Conservation (phyloP, 2,113 vertebrate species). For the Fulica atra region DNA sequence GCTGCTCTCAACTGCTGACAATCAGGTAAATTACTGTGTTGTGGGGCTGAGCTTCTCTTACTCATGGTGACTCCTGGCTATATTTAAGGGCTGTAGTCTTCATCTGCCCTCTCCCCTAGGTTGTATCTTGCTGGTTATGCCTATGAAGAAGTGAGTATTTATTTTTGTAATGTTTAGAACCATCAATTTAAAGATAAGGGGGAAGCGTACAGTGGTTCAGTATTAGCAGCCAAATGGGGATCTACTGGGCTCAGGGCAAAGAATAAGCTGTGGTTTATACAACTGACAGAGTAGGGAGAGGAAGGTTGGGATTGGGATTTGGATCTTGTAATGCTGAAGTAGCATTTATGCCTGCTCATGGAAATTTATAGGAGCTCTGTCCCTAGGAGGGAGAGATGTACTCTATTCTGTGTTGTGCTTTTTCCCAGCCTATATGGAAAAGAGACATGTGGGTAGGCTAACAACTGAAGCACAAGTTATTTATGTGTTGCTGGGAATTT, state of each 20-base stretch:
- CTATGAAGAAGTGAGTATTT: not conserved
- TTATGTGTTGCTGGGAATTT: not conserved
- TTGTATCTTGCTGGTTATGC: not conserved
- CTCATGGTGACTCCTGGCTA: not conserved
- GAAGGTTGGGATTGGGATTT: not conserved
- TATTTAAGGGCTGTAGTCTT: not conserved
- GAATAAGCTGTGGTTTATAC: not conserved
- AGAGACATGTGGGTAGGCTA: not conserved
- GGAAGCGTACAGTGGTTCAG: not conserved
- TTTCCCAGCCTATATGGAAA: not conserved
- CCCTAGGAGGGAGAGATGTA: not conserved
- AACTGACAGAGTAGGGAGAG: not conserved
- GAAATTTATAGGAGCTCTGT: not conserved
- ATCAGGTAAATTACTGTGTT: not conserved
- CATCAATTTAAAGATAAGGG: not conserved
- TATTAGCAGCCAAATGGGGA: not conserved
- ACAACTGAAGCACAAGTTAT: not conserved
- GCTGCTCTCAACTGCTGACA: not conserved
- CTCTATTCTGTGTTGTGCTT: not conserved
- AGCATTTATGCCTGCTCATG: not conserved
- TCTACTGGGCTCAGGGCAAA: not conserved
- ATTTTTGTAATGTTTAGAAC: not conserved
- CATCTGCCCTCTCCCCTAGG: rapidly evolving
- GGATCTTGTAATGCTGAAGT: not conserved
- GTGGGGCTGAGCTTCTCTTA: not conserved